Evolutionary conservation across 2,888 invertebrate species (phyloP), one percentile per base, ranked within the genome.

Genomic region (Campoplex nolae): DNA sequence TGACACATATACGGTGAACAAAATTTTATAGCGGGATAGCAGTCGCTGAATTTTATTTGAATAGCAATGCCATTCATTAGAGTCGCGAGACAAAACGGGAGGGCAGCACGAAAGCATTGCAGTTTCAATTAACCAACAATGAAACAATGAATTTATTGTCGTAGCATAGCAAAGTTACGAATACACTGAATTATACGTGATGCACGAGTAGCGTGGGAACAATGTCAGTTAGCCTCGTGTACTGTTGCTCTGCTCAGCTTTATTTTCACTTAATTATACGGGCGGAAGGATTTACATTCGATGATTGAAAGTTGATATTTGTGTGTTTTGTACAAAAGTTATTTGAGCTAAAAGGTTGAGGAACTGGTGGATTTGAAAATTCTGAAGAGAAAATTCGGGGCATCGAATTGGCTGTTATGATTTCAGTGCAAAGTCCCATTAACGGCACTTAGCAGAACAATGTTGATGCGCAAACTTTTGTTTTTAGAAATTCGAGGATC

Each of bases 71-170:
- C 2, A 62, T 62, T 62, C 16, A 32, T 32, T 16, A 32, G 16
- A 32, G 62, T 62, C 32, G 32, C 32, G 32, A 4, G 32, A 32
- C 32, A 0, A 6, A 32, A 16, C 28, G 13, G 28, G 28, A 58
- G 13, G 13, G 28, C 28, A 13, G 58, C 13, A 51, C n/a, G 51
- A 51, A 58, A 32, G 13, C 23, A 13, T 28, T 13, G 62, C 32
- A 62, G 62, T 62, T 32, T 62, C 62, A 62, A 62, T 62, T 62
- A 62, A 62, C 3, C 58, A 32, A 58, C 28, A 51, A 51, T 51
- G 58, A 11, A 58, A 58, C 13, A 58, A 23, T 13, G 28, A 32
- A 58, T 58, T 58, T 28, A 62, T 58, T 58, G 28, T 58, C 58
- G 13, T 13, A 58, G 13, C 58, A 13, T 3, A 28, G 28, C 28